Base-by-base conservation (phyloP, 2,888 invertebrate genomes). In the Scaptomyza caliginosa region DNA sequence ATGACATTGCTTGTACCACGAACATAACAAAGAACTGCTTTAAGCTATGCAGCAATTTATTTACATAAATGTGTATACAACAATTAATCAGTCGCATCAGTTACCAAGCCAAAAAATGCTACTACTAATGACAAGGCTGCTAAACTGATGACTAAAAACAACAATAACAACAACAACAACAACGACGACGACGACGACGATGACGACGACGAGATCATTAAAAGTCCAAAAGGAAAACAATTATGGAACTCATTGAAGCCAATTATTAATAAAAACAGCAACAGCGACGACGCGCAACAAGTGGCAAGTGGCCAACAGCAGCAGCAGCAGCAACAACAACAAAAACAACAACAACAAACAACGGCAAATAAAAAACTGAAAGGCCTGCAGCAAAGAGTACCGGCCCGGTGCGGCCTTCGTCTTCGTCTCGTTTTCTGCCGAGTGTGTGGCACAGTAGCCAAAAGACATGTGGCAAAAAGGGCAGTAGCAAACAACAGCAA, bases 201-300 rank as follows among this genome's bases (percentile, higher is more conserved):
- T 65, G 30, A 48, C 66, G 64, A 69, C 62, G 84, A 78, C 67
- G 80, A 83, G 75, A 86, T 86, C 86, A 83, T 83, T 83, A 85
- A 83, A 86, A 86, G 86, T 83, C 86, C 77, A 75, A 83, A 83
- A 80, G 84, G 75, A 86, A 86, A 89, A 87, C 88, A 89, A 89
- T 89, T 89, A 89, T 87, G 88, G 88, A 88, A 89, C 87, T 86
- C 88, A 89, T 89, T 89, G 88, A 89, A 89, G 89, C 87, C 89
- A 89, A 89, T 89, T 89, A 89, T 89, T 86, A 88, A 88, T 81
- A 80, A 80, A 79, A 74, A 80, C 71, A 78, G 78, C 57, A 68
- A 66, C 54, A 66, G 46, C 43, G 43, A 52, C 54, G 39, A 21
- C 28, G 52, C 57, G 72, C 72, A 78, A 82, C 78, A 78, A 78